Percentiles rank a stretch among this genome's conserved stretches.
Evolutionary conservation across 2,888 invertebrate genomes (phyloP).

Genomic region (Eristalis arbustorum): DNA sequence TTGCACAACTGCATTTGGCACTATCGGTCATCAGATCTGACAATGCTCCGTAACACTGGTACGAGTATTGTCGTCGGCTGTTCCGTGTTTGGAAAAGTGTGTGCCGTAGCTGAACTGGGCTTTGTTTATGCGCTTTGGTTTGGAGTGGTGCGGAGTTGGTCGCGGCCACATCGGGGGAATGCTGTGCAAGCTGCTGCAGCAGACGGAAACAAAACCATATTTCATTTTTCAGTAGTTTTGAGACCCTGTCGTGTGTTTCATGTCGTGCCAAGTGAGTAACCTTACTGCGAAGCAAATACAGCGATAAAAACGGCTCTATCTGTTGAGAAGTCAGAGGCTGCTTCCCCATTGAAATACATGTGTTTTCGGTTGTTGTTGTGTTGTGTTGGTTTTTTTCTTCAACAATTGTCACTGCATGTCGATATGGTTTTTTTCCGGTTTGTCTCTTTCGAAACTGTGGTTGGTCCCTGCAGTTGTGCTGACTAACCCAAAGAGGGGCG

Average conservation of each 20-base stretch:
- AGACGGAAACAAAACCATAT: slow-evolving; percentile 29
- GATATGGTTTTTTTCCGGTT: too few relatives aligned
- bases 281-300: slow-evolving; percentile 41
- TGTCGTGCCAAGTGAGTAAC: slow-evolving; percentile 37
- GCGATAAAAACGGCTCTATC: not conserved
- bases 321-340: not conserved
- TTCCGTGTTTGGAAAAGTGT: slow-evolving; percentile 23
- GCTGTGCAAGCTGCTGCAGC: not conserved
- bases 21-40: slow-evolving; percentile 51
- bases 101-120: not conserved
- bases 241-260: not conserved
- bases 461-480: too few relatives aligned
- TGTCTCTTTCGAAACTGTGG: too few relatives aligned
- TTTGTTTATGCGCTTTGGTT: not conserved
- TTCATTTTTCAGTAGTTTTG: slow-evolving; percentile 33
- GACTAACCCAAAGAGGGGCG: too few relatives aligned
- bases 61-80: slow-evolving; percentile 9
- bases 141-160: not conserved
- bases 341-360: too few relatives aligned
- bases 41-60: slow-evolving; percentile 40
- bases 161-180: not conserved
- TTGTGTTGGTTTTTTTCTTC: too few relatives aligned
- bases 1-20: slow-evolving; percentile 54
- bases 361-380: too few relatives aligned
- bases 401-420: too few relatives aligned